Percentiles rank a stretch among this genome's conserved stretches.
These are phyloP conservation scores for Oasisia sp. DNA, from an alignment of 2,888 invertebrate species.

Conservation along the genomic window DNA sequence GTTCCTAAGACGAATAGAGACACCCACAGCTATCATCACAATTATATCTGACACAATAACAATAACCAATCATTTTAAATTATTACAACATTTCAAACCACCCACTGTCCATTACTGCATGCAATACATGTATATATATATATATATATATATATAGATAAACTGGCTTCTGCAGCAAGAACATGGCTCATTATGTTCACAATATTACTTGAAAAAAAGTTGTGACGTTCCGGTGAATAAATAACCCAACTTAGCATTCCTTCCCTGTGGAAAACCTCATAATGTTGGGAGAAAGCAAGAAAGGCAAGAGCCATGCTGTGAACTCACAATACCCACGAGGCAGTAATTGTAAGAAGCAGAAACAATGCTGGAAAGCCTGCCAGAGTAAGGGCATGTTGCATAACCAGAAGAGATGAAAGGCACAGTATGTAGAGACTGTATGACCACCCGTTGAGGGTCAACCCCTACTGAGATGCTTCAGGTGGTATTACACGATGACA, in stretches of 20 bases:
- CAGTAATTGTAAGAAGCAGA: conserved; percentile 12
- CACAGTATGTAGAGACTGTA: neutral
- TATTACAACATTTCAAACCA: neutral
- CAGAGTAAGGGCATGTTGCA: neutral
- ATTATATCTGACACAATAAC: neutral
- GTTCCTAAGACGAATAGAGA: neutral
- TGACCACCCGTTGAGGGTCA: too few relatives aligned
- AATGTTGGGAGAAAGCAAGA: neutral
- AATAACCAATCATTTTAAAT: neutral
- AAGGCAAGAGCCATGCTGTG: neutral
- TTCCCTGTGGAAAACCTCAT: neutral
- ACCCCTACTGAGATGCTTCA: neutral
- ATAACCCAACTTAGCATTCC: neutral
- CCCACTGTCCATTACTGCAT: neutral
- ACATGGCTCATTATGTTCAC: neutral
- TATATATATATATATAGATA: too few relatives aligned
- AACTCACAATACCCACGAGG: neutral
- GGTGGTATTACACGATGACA: neutral
- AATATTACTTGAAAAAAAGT: neutral
- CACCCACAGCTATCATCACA: neutral
- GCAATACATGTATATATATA: too few relatives aligned
- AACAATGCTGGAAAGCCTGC: neutral
- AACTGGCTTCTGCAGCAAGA: neutral
- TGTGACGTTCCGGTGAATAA: neutral
- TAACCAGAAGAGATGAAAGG: neutral